Base-by-base conservation (phyloP, 2,113 vertebrate genomes). In the Rhodinocichla rosea region DNA sequence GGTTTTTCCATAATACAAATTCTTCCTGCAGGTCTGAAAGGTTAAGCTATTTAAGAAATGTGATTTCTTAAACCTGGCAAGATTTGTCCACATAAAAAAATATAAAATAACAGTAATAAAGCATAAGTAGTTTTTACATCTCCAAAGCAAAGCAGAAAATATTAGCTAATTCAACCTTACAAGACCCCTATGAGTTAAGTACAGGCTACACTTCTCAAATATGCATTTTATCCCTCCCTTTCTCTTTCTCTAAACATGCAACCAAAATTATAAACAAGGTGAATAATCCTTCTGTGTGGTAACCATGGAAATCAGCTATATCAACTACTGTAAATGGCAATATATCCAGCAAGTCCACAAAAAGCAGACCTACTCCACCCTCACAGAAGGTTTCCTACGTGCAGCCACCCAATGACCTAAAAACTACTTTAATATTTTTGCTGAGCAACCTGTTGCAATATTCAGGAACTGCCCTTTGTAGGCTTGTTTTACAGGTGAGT, bases 231-330 rank as follows among this genome's bases (percentile, higher is more conserved):
- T 86, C 63, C 83, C 55, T 89, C 80, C 78, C 67, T 94, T 71
- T 85, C 86, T 83, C 85, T 87, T 84, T 90, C 85, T 78, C 81
- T 90, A 94, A 96, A 91, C 86, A 69, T 78, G 70, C 76, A 89
- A 90, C 81, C 86, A 95, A 97, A 97, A 97, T 96, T 91, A 96
- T 94, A 97, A 97, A 95, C 84, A 96, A 97, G 90, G 84, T 95
- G 82, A 92, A 94, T 89, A 95, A 95, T 89, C 63, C 44, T 96
- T 94, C 84, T 95, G 42, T 90, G 88, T 87, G 87, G 97, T 97
- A 97, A 97, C 97, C 97, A 97, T 97, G 97, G 97, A 94, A 96
- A 97, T 97, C 96, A 95, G 82, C 79, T 94, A 83, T 94, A 97
- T 95, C 95, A 96, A 87, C 94, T 89, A 96, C 87, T 94, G 82